phyloP scores from a whole-genome alignment of 2,113 vertebrate species.

The Psilopsiagon aurifrons region DNA sequence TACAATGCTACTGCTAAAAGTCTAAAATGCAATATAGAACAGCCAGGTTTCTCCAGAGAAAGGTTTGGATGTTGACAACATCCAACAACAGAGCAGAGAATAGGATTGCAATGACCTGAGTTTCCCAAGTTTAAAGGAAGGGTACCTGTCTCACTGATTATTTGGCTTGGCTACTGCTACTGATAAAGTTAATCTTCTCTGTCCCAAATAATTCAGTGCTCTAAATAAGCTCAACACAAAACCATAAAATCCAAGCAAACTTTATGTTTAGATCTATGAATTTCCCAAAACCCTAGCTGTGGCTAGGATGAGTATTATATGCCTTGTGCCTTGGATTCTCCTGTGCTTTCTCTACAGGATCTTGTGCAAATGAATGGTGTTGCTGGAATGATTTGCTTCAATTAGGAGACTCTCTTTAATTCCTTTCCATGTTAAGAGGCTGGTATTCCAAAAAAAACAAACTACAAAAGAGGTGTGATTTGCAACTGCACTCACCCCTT shows the following conservation, averaged over 20 bases:
- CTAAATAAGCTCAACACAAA: not conserved
- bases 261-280: not conserved
- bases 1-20: not conserved
- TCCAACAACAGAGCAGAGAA: not conserved
- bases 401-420: slow-evolving; percentile 1
- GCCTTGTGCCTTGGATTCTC: not conserved
- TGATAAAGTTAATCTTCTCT: not conserved
- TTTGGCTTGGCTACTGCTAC: not conserved
- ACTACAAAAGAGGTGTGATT: not conserved
- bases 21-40: not conserved
- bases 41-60: not conserved
- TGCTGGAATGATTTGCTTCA: not conserved
- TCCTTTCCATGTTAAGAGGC: not conserved
- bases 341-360: not conserved
- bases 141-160: not conserved
- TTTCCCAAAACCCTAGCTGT: not conserved
- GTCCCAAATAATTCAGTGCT: not conserved
- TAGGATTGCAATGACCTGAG: not conserved
- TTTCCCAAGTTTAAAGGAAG: not conserved
- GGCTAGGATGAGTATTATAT: not conserved
- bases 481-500: not conserved
- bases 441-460: not conserved
- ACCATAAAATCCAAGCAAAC: not conserved
- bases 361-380: not conserved
- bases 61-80: not conserved